These are phyloP conservation scores for Sphaeridia pumilis DNA, from an alignment of 2,888 invertebrate species.

Conservation along the genomic window DNA sequence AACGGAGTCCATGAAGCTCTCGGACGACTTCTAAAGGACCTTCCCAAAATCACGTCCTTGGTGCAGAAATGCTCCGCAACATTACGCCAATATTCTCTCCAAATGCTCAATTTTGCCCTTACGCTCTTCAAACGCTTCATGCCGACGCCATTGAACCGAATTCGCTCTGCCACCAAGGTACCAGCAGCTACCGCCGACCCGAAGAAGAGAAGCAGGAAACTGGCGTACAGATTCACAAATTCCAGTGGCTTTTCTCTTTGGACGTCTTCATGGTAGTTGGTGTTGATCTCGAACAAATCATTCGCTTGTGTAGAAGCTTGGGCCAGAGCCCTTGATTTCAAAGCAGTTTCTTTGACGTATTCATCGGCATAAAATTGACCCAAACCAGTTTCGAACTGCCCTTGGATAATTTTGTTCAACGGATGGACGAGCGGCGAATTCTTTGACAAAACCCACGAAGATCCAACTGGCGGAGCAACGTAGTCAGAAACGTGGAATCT, in stretches of 20 bases:
- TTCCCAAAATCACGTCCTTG: too few species aligned
- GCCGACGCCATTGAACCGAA: too few species aligned
- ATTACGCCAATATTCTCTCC: too few species aligned
- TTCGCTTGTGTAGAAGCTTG: conserved; percentile 18
- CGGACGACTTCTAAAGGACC: too few species aligned
- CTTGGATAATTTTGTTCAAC: conserved; percentile 20
- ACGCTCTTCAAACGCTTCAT: too few species aligned
- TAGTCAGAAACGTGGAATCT: conserved; percentile 31
- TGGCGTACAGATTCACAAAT: conserved; percentile 30
- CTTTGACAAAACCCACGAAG: conserved; percentile 33
- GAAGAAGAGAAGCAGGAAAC: conserved; percentile 27
- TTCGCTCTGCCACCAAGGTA: conserved; percentile 14
- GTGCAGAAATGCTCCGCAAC: too few species aligned
- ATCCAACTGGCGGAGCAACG: conserved; percentile 32
- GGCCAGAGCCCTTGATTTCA: conserved; percentile 17
- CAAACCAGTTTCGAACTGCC: conserved; percentile 31
- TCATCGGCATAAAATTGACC: conserved; percentile 24
- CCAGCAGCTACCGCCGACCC: conserved; percentile 12
- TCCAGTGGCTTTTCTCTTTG: conserved; percentile 25
- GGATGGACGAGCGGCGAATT: conserved; percentile 25
- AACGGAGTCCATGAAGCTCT: too few species aligned
- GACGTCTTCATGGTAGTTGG: conserved; percentile 22
- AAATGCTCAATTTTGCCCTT: too few species aligned
- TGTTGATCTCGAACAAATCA: conserved; percentile 27
- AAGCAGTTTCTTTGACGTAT: conserved; percentile 24